Base-by-base conservation (phyloP, 92 coral and sea anemone genomes). In the Epizoanthus fatuus region DNA sequence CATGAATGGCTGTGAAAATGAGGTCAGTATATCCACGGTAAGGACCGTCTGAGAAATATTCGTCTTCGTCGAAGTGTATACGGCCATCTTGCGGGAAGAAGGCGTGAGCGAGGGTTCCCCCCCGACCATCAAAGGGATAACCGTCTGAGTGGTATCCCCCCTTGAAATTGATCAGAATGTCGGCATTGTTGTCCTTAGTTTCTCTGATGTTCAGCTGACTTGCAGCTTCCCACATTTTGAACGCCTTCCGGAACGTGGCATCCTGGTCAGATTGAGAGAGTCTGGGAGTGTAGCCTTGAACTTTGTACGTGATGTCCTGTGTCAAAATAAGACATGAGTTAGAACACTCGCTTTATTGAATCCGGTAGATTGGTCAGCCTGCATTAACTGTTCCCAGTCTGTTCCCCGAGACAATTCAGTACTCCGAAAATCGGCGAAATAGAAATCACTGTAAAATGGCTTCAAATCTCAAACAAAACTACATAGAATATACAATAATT, bases 121-220 rank as follows among this genome's bases (percentile, higher is more conserved):
- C 90, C n/a, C 12, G 25, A 22, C 90, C 90, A 63, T 86, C 90
- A 17, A 86, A 79, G 37, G 86, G 86, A 52, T 86, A 86, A 47
- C 90, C 90, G 52, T 86, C 90, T 1, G 44, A 37, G 74, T 86
- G 90, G 53, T 44, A 32, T 15, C 80, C 74, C 1, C 32, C 1
- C 45, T 32, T 35, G 70, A 86, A 86, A 19, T 77, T 52, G 54
- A 86, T 71, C 66, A 57, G 44, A n/a, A 86, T 69, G 29, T 86
- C 90, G 11, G 90, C 90, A 0, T 42, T 59, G 6, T 42, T 71
- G 4, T 2, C 1, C 42, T 10, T 59, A 7, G 69, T 62, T 62
- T 86, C 81, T 5, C 42, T 72, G 80, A 86, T 79, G 14, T 7
- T 60, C 38, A 86, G 55, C 42, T 83, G 90, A 35, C 80, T 66